phyloP scores from a whole-genome alignment of 2,113 vertebrate species.

The Motacilla tschutschensis region DNA sequence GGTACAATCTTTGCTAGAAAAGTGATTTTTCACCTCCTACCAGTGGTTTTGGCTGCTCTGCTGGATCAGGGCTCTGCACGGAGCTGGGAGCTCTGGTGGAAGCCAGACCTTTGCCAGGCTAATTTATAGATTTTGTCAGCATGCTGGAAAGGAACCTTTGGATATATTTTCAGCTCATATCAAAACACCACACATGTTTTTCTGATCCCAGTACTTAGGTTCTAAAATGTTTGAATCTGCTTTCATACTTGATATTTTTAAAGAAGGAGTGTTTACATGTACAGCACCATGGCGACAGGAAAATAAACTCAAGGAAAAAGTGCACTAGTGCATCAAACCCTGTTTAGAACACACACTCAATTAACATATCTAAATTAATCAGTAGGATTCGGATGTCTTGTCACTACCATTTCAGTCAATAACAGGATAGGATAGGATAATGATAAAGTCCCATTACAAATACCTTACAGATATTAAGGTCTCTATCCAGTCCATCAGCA shows the following conservation, averaged over 20 bases:
- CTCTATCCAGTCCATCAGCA: not conserved
- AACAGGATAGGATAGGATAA: not conserved
- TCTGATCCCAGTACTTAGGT: not conserved
- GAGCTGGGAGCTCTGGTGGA: conserved; percentile 9
- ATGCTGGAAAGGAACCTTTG: conserved; percentile 38
- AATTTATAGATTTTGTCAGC: conserved; percentile 55
- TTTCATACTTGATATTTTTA: conserved; percentile 22
- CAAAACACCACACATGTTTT: conserved; percentile 42
- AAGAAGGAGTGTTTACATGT: conserved; percentile 15
- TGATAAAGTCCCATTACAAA: not conserved
- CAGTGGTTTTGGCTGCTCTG: not conserved
- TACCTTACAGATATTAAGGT: not conserved
- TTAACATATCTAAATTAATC: conserved; percentile 5
- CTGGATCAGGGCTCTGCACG: not conserved
- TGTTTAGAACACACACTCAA: not conserved
- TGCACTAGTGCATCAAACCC: not conserved
- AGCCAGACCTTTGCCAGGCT: conserved; percentile 35
- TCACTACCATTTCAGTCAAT: not conserved
- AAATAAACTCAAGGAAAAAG: conserved; percentile 6
- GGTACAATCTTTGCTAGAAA: not conserved
- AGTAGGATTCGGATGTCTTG: not conserved
- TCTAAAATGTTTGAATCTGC: conserved; percentile 29
- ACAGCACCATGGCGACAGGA: not conserved
- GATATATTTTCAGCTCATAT: conserved; percentile 55
- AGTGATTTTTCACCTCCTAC: not conserved